A percentile compares a stretch with the other conserved stretches of the same genome.
These are phyloP conservation scores for Onychomys leucogaster DNA, from an alignment of 2,797 vertebrate genomes.

Conservation along the genomic window DNA sequence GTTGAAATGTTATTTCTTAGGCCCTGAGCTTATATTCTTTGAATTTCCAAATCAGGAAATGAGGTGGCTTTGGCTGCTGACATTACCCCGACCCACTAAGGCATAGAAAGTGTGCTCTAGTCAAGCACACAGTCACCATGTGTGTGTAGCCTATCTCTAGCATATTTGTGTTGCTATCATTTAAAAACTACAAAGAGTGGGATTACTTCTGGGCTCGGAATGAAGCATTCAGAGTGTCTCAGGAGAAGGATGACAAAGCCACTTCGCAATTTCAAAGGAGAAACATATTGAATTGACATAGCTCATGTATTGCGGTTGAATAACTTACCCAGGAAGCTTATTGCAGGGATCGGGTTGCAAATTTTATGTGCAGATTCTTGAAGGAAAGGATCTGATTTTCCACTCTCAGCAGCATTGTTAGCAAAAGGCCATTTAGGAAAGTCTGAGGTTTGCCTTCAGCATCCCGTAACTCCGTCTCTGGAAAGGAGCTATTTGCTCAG, in stretches of 20 bases:
- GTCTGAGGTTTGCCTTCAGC: conserved; percentile 70
- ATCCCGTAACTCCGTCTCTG: conserved; percentile 58
- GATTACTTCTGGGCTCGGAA: conserved; percentile 62
- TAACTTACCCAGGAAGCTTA: conserved; percentile 51
- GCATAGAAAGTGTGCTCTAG: conserved; percentile 11
- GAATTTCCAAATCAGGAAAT: conserved; percentile 50
- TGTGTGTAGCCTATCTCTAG: background rate
- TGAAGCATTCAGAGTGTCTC: conserved; percentile 56
- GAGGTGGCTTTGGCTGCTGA: background rate
- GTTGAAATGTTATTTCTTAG: conserved; percentile 62
- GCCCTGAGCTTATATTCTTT: background rate
- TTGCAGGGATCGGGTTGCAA: conserved; percentile 63
- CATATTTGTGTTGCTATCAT: conserved; percentile 25
- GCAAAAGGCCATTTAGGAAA: conserved; percentile 65
- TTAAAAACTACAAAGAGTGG: background rate
- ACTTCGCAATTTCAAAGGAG: conserved; percentile 62
- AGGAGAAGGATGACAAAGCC: conserved; percentile 37
- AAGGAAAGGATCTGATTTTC: conserved; percentile 79
- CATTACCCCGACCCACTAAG: background rate
- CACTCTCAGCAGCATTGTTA: conserved; percentile 70
- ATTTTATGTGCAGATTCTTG: conserved; percentile 77
- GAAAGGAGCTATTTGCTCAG: conserved; percentile 70
- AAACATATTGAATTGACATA: conserved; percentile 61
- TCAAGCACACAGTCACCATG: background rate
- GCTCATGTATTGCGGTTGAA: background rate